These are phyloP conservation scores for Acanthis flammea DNA, from an alignment of 2,797 vertebrate genomes.

Conservation along the genomic window DNA sequence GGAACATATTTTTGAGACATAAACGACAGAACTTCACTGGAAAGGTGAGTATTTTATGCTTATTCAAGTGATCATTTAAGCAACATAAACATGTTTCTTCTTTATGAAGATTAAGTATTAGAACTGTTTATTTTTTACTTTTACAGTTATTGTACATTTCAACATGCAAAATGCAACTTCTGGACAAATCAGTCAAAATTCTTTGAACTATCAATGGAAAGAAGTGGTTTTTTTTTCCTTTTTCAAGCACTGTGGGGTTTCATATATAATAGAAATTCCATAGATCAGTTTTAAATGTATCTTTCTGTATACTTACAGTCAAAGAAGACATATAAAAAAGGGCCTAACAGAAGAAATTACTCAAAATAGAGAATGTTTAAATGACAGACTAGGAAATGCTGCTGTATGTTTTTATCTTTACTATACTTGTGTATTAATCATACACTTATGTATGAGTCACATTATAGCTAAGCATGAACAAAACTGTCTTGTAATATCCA, in stretches of 20 bases:
- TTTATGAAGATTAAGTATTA: background rate
- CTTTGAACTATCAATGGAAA: background rate
- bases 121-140: background rate
- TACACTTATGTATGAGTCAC: background rate
- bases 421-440: background rate
- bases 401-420: background rate
- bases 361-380: background rate
- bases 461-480: background rate
- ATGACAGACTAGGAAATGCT: background rate
- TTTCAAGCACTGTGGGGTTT: background rate
- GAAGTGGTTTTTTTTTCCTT: background rate
- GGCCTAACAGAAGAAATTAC: background rate
- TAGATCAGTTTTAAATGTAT: background rate
- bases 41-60: background rate
- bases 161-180: background rate
- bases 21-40: background rate
- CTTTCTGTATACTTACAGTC: background rate
- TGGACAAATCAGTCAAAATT: background rate
- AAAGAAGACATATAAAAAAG: background rate
- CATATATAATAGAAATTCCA: background rate
- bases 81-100: background rate
- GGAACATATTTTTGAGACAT: background rate
- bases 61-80: background rate
- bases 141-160: background rate
- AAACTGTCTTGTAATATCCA: background rate